A percentile compares a stretch with the other conserved stretches of the same genome.
phyloP scores from a whole-genome alignment of 1,140 invertebrate genomes.

The Marisa cornuarietis region DNA sequence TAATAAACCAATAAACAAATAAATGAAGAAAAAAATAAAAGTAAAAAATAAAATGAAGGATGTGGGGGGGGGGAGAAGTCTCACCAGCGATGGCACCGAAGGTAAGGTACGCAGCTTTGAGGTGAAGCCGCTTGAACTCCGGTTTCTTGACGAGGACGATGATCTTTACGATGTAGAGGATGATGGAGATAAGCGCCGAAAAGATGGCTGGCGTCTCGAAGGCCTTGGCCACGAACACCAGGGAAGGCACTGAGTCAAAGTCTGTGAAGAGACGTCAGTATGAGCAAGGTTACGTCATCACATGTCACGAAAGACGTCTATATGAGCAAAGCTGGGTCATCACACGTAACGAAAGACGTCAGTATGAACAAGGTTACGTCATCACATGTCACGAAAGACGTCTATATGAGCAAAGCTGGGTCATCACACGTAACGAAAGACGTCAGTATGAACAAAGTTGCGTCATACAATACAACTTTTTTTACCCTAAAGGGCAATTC shows the following conservation, averaged over 20 bases:
- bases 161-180: slow-evolving; percentile 35
- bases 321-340: neutral
- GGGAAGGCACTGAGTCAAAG: slow-evolving; percentile 23
- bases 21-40: neutral
- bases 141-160: slow-evolving; percentile 24
- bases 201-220: slow-evolving; percentile 32
- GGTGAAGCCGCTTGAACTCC: slow-evolving; percentile 21
- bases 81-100: slow-evolving; percentile 34
- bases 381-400: too few species aligned
- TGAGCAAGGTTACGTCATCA: neutral
- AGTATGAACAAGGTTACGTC: too few species aligned
- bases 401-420: too few species aligned
- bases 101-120: slow-evolving; percentile 36
- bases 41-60: neutral
- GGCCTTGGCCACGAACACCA: slow-evolving; percentile 34
- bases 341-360: too few species aligned
- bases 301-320: too few species aligned
- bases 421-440: neutral
- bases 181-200: slow-evolving; percentile 26
- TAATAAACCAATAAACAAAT: neutral
- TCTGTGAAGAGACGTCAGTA: slow-evolving; percentile 9
- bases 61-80: neutral
- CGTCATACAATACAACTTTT: too few species aligned
- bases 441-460: neutral
- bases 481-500: too few species aligned